phyloP scores from a whole-genome alignment of 1,140 invertebrate species.

The Ips typographus region DNA sequence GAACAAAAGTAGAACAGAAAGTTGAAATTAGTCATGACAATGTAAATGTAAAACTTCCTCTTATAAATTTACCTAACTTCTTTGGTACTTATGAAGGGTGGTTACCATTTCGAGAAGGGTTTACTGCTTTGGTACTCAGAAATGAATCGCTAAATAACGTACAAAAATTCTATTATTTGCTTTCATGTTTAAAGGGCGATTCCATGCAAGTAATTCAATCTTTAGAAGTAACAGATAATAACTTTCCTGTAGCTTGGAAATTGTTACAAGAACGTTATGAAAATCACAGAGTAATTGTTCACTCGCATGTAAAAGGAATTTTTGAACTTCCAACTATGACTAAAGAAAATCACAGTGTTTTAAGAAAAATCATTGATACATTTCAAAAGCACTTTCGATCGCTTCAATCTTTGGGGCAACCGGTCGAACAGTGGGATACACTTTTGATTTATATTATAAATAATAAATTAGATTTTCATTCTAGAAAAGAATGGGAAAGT shows the following conservation, averaged over 20 bases:
- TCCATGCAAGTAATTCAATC: constrained; percentile 31
- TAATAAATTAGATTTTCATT: no score
- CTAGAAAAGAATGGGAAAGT: no score
- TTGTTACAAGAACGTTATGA: constrained; percentile 38
- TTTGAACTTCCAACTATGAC: constrained; percentile 25
- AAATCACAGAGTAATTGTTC: constrained; percentile 35
- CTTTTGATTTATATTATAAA: no score
- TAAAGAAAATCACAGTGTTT: constrained; percentile 29
- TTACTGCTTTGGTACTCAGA: constrained; percentile 14
- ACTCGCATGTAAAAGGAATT: constrained; percentile 29
- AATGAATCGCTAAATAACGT: constrained; percentile 4
- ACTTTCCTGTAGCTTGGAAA: constrained; percentile 39
- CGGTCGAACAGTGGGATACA: no score
- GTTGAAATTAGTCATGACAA: no score
- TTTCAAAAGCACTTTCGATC: constrained; percentile 34
- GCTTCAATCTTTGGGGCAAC: background rate
- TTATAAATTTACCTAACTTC: no score
- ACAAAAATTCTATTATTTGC: constrained; percentile 38
- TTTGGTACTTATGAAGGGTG: no score
- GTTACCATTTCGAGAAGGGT: background rate
- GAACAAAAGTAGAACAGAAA: no score
- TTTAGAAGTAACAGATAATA: constrained; percentile 32
- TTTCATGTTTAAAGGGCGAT: constrained; percentile 23
- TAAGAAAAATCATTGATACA: constrained; percentile 34
- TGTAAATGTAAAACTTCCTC: no score